Base-by-base conservation (phyloP, 1,140 invertebrate genomes). In the Megathymus violae region DNA sequence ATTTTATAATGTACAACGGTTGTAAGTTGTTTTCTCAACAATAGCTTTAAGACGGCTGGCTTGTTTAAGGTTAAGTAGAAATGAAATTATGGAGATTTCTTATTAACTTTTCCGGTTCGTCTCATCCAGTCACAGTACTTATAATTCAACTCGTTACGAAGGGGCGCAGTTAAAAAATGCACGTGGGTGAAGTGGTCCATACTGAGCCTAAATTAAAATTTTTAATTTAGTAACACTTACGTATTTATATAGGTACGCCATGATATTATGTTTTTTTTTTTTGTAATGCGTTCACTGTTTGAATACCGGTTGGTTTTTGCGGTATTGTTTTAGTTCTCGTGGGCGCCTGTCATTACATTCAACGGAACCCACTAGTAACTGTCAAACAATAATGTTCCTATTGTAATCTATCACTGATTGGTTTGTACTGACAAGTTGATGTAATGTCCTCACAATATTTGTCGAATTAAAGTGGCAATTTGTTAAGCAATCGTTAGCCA, bases 271-370 rank as follows among this genome's bases (percentile, higher is more conserved):
- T 38, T 10, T 17, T 16, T 52, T 40, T 52, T n/a, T 14, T 14
- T 40, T 22, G 38, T 17, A 52, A 40, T 52, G 17, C 50, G 15
- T 48, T 41, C 50, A 52, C 38, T 52, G 50, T 52, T 34, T 52
- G 34, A 16, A 34, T 65, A 62, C 43, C 51, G 51, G 51, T 56
- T 52, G 5, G 51, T 78, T 86, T 86, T 84, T 84, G 70, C 69
- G 59, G 63, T 34, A 56, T 50, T 50, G 71, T 58, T 69, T 80
- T 84, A 78, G 69, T 68, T 82, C 69, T 72, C 73, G 46, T 58
- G 27, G 40, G 41, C 59, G 56, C 4, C 5, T 22, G 2, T 2
- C n/a, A 14, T 36, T 40, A 19, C 40, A 5, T 25, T 25, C 44
- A 22, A 22, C 11, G 36, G 50, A 17, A 10, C 19, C 4, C 27